phyloP scores from a whole-genome alignment of 2,888 invertebrate species.

The Oegoconia quadripuncta region DNA sequence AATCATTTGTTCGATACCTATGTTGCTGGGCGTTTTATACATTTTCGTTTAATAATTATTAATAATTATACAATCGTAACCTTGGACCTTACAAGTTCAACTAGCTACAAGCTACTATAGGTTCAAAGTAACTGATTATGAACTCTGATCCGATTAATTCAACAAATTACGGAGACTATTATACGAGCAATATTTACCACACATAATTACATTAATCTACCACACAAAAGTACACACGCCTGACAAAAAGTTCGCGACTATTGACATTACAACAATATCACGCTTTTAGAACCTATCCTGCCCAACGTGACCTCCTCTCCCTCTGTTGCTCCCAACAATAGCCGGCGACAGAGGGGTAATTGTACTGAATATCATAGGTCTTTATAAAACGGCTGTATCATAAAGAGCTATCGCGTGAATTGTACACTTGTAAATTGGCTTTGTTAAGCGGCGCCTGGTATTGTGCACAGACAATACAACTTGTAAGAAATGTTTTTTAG shows the following conservation, averaged over 20 bases:
- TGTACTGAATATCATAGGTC: slow-evolving; percentile 48
- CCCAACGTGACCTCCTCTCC: slow-evolving; percentile 40
- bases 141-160: slow-evolving; percentile 7
- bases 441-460: slow-evolving; percentile 73
- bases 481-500: slow-evolving; percentile 78
- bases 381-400: slow-evolving; percentile 57
- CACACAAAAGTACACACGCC: slow-evolving; percentile 62
- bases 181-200: slow-evolving; percentile 40
- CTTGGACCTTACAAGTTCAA: too few species aligned
- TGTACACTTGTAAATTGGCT: slow-evolving; percentile 75
- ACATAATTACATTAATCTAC: slow-evolving; percentile 69
- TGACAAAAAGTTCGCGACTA: slow-evolving; percentile 71
- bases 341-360: slow-evolving; percentile 30
- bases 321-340: slow-evolving; percentile 30
- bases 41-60: too few species aligned
- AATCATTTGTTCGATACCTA: too few species aligned
- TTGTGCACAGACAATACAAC: slow-evolving; percentile 75
- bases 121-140: slow-evolving; percentile 19
- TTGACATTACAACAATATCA: slow-evolving; percentile 75
- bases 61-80: too few species aligned
- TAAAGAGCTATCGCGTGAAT: slow-evolving; percentile 76
- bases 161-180: too few species aligned
- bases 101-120: too few species aligned
- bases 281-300: slow-evolving; percentile 69
- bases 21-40: too few species aligned